These are phyloP conservation scores for Ptiloglossa arizonensis DNA, from an alignment of 1,140 invertebrate genomes.

Conservation along the genomic window DNA sequence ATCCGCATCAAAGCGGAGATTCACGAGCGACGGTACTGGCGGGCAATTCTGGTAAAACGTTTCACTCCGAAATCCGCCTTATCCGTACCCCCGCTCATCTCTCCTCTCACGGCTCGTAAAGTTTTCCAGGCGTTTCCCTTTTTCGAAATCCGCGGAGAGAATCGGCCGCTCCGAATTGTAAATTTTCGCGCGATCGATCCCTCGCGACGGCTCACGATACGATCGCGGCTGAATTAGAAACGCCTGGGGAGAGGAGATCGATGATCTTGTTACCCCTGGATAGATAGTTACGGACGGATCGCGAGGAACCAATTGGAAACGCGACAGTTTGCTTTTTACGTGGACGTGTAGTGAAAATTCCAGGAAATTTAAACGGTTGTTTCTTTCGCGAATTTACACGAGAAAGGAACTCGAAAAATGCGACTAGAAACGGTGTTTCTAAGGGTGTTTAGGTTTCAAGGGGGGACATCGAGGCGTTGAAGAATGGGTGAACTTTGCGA, in stretches of 20 bases:
- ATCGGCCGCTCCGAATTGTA: constrained; percentile 37
- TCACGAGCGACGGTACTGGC: constrained; percentile 43
- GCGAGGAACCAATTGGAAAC: not conserved
- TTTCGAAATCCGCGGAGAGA: constrained; percentile 32
- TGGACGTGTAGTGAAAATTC: too few species aligned
- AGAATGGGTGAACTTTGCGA: too few species aligned
- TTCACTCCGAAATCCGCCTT: constrained; percentile 54
- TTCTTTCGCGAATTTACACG: too few species aligned
- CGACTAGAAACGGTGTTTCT: too few species aligned
- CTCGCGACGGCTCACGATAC: constrained; percentile 12
- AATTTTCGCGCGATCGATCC: constrained; percentile 34
- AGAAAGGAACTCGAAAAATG: too few species aligned
- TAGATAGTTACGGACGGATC: too few species aligned
- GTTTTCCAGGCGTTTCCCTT: constrained; percentile 29
- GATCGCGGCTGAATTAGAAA: not conserved
- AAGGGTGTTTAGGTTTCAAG: too few species aligned
- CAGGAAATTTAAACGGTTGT: too few species aligned
- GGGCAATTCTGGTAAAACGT: constrained; percentile 59
- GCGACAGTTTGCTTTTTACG: too few species aligned
- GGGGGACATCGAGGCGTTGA: too few species aligned
- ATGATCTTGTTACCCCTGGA: not conserved
- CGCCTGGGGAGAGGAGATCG: not conserved
- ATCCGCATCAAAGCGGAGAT: constrained; percentile 56
- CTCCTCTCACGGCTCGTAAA: constrained; percentile 37
- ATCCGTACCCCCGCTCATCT: constrained; percentile 12